phyloP scores from a whole-genome alignment of 2,797 vertebrate genomes.

The Trematomus bernacchii region DNA sequence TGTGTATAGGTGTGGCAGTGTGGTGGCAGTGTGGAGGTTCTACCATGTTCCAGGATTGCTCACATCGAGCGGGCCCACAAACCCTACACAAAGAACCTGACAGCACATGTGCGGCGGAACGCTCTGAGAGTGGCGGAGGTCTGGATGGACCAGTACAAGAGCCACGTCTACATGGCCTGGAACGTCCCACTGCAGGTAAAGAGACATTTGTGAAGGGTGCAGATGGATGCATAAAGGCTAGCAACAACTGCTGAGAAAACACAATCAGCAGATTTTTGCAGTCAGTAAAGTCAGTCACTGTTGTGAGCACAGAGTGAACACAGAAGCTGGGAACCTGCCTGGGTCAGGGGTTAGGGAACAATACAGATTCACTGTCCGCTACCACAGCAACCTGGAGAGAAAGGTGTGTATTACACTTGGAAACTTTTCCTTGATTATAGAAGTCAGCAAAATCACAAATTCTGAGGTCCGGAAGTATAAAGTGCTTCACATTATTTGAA shows the following conservation, averaged over 20 bases:
- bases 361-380: not conserved
- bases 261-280: not conserved
- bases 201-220: too few relatives aligned
- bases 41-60: constrained; percentile 95
- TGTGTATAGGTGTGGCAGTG: constrained; percentile 94
- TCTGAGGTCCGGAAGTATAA: too few relatives aligned
- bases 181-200: constrained; percentile 94
- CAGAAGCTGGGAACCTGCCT: too few relatives aligned
- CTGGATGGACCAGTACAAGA: constrained; percentile 98
- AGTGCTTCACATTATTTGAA: too few relatives aligned
- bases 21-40: constrained; percentile 94
- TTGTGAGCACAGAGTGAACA: too few relatives aligned
- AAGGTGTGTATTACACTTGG: not conserved
- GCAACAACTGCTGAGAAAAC: not conserved
- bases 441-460: too few relatives aligned
- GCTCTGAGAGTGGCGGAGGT: constrained; percentile 95
- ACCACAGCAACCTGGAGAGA: not conserved
- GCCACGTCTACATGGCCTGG: constrained; percentile 98
- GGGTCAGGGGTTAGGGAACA: not conserved
- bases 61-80: constrained; percentile 97
- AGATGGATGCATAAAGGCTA: too few relatives aligned
- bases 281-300: too few relatives aligned
- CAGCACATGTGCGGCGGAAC: constrained; percentile 92
- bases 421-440: too few relatives aligned
- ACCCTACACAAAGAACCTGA: constrained; percentile 94